Conservation (phyloP, 2,113 vertebrate genomes). For the Odontophorus gujanensis region DNA sequence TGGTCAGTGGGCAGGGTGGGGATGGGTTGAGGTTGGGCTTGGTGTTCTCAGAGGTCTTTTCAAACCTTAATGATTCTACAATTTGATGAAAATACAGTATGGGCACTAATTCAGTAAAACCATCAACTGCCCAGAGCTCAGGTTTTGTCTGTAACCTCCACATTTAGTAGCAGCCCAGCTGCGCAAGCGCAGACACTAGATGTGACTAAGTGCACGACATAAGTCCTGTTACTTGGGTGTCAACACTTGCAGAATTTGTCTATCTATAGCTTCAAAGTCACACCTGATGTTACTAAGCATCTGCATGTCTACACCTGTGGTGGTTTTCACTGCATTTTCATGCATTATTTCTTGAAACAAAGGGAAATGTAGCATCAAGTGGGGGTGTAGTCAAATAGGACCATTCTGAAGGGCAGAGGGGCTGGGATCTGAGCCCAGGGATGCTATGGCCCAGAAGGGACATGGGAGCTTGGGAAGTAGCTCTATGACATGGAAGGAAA, state of each 20-base stretch:
- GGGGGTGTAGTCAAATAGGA: background rate
- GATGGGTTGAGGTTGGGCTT: too few relatives aligned
- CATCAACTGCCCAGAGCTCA: background rate
- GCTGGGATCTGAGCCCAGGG: background rate
- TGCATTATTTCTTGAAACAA: background rate
- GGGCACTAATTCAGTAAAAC: background rate
- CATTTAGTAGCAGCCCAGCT: background rate
- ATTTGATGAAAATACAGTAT: background rate
- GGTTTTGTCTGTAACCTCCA: background rate
- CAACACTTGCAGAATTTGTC: background rate
- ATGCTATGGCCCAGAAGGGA: background rate
- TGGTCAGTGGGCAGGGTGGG: too few relatives aligned
- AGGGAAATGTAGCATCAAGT: accelerated
- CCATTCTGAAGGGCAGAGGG: background rate
- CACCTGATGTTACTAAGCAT: background rate
- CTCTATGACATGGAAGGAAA: background rate
- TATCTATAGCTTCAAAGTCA: background rate
- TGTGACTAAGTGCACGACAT: background rate
- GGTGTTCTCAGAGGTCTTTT: too few relatives aligned
- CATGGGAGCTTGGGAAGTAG: background rate
- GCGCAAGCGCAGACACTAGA: background rate
- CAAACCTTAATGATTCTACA: too few relatives aligned
- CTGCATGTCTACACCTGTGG: accelerated
- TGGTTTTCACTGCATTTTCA: accelerated
- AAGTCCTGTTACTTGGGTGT: background rate